Evolutionary conservation across 2,113 vertebrate species (phyloP).

Genomic region (Catharus bicknelli): DNA sequence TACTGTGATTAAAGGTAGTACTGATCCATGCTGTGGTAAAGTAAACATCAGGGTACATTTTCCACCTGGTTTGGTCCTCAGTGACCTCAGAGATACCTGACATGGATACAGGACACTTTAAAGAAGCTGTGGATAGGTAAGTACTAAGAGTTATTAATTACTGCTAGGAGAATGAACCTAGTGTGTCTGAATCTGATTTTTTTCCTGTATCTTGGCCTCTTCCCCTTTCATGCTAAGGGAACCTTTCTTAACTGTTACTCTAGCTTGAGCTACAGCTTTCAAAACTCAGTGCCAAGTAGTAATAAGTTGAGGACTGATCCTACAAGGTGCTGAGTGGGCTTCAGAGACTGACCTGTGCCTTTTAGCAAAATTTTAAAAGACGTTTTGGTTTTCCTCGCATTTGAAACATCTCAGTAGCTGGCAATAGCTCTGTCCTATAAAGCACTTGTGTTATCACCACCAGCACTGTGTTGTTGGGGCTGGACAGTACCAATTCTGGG

Average conservation of each 20-base stretch:
- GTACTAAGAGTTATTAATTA: background rate
- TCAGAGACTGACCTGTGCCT: background rate
- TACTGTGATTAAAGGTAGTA: background rate
- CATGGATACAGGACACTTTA: background rate
- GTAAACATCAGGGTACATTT: background rate
- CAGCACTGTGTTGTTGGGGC: background rate
- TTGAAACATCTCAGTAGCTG: background rate
- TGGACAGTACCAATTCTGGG: background rate
- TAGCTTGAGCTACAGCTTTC: background rate
- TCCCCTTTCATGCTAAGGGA: background rate
- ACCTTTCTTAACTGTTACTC: background rate
- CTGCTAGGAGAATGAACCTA: background rate
- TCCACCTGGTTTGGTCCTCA: background rate
- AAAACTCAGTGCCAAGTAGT: background rate
- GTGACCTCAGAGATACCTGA: conserved; percentile 18
- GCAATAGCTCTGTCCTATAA: background rate
- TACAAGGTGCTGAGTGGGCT: background rate
- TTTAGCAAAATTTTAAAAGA: background rate
- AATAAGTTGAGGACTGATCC: background rate
- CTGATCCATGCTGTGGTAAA: background rate
- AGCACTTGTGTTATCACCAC: background rate
- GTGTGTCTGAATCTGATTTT: background rate
- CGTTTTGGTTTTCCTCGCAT: background rate
- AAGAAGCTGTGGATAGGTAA: conserved; percentile 10
- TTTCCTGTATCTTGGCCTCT: background rate